Evolutionary conservation across 92 coral and sea anemone genomes (phyloP).

Genomic region (Micromussa lordhowensis): DNA sequence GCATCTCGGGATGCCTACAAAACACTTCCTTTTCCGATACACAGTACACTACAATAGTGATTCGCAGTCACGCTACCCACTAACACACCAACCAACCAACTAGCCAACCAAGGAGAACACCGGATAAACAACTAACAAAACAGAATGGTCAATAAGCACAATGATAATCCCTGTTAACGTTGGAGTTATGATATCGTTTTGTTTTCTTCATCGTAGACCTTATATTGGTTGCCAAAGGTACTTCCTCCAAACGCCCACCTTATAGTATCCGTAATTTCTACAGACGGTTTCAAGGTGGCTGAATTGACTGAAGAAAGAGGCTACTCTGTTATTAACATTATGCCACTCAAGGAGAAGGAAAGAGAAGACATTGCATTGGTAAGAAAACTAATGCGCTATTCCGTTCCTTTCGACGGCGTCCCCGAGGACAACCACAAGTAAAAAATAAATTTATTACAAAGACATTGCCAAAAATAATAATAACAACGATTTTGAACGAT

Average conservation of each 20-base stretch:
- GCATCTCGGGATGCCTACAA: no score
- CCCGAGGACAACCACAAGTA: no score
- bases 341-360: constrained; percentile 59
- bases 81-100: no score
- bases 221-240: constrained; percentile 84
- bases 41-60: no score
- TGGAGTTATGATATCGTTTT: neutral
- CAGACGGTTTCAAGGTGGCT: constrained; percentile 64
- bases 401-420: no score
- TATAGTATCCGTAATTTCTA: constrained; percentile 66
- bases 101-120: no score
- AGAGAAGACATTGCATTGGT: constrained; percentile 86
- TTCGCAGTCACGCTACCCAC: neutral
- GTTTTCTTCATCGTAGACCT: constrained; percentile 46
- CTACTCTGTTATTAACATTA: constrained; percentile 45
- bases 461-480: no score
- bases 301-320: constrained; percentile 75
- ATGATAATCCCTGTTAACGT: neutral
- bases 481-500: no score
- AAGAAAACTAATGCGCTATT: neutral
- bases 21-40: no score
- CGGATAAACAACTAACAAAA: neutral
- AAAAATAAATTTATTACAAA: no score
- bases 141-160: neutral
- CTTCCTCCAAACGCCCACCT: constrained; percentile 72